Conservation (phyloP, 2,113 vertebrate species). For the Clarias batrachus region DNA sequence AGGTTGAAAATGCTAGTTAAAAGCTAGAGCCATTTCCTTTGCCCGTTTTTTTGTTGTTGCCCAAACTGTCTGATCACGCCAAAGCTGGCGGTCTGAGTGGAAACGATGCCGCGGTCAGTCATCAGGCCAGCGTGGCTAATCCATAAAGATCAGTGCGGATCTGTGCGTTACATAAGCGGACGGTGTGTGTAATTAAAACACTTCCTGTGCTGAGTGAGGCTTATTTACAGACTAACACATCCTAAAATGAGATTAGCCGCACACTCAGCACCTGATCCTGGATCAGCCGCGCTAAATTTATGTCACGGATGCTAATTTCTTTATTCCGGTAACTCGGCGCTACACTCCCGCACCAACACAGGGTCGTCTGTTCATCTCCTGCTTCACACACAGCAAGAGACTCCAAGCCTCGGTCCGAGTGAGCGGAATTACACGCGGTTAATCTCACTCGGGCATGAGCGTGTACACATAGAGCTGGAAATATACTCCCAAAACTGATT, state of each 20-base stretch:
- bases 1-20: too few relatives aligned
- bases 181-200: constrained; percentile 41
- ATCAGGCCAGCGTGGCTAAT: constrained; percentile 39
- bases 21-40: background rate
- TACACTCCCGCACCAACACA: background rate
- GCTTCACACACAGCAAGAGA: background rate
- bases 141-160: constrained; percentile 35
- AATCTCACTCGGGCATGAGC: background rate
- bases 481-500: background rate
- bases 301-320: background rate
- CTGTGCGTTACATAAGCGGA: constrained; percentile 40
- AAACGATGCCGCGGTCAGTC: constrained; percentile 6
- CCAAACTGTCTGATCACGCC: background rate
- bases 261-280: background rate
- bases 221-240: constrained; percentile 8
- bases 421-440: background rate
- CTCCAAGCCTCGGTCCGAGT: background rate
- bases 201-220: constrained; percentile 25
- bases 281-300: background rate
- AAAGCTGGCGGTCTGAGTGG: background rate
- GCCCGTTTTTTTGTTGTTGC: background rate
- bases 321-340: background rate
- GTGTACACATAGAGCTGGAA: background rate
- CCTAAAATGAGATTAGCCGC: background rate
- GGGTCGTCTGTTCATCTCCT: background rate